Conservation (phyloP, 2,113 vertebrate genomes). For the Tragelaphus imberbis region DNA sequence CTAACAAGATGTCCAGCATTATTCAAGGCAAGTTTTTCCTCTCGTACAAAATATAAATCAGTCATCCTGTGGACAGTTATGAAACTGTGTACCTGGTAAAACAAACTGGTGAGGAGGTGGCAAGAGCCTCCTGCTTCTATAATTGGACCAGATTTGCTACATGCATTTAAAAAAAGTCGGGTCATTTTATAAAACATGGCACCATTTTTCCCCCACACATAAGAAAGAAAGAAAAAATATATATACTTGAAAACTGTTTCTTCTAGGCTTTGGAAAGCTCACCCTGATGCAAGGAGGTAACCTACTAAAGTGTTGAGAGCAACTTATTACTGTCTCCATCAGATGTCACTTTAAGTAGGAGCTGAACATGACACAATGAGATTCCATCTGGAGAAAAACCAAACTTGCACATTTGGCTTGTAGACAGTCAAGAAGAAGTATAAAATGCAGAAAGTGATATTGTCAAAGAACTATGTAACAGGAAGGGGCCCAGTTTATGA, state of each 20-base stretch:
- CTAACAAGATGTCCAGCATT: slow-evolving; percentile 81
- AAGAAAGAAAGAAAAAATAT: background rate
- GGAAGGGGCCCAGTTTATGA: background rate
- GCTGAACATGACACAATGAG: slow-evolving; percentile 53
- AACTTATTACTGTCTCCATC: background rate
- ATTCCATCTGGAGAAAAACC: slow-evolving; percentile 29
- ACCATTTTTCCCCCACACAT: background rate
- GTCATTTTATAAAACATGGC: slow-evolving; percentile 51
- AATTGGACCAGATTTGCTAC: slow-evolving; percentile 34
- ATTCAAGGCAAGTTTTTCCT: slow-evolving; percentile 67
- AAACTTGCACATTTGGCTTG: slow-evolving; percentile 24
- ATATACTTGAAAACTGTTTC: background rate
- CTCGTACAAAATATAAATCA: slow-evolving; percentile 58
- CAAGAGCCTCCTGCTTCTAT: slow-evolving; percentile 13
- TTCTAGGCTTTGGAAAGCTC: background rate
- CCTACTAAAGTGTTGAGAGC: background rate
- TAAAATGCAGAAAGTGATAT: background rate
- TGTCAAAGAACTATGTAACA: slow-evolving; percentile 28
- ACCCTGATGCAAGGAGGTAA: background rate
- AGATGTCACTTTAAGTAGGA: slow-evolving; percentile 38
- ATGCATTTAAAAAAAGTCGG: slow-evolving; percentile 18
- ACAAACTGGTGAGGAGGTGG: slow-evolving; percentile 33
- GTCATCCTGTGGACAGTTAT: slow-evolving; percentile 42
- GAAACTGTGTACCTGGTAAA: slow-evolving; percentile 55
- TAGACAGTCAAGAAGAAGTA: slow-evolving; percentile 36